Evolutionary conservation across 2,888 invertebrate genomes (phyloP), one percentile per base, ranked within the genome.

Genomic region (Galeopsomyia nigrocyanea): DNA sequence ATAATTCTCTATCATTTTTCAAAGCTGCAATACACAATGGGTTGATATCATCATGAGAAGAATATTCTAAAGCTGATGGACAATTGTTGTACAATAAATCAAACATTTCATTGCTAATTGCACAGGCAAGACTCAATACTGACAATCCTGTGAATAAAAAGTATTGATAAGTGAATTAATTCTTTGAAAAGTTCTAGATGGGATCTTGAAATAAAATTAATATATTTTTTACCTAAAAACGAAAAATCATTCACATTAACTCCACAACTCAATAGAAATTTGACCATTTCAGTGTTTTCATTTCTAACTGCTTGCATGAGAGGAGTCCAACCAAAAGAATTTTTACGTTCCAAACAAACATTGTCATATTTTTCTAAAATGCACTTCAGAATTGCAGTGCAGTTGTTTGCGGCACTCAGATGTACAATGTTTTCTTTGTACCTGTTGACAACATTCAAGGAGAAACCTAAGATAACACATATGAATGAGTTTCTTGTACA

Each of bases 281-380:
- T 79, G 0, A 82, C 83, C 31, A 79, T 81, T 46, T 82, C 70
- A 5, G 79, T 60, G 73, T 84, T 79, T 73, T 79, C 78, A 61
- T 83, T 84, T 46, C 85, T 80, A 71, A 86, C 74, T 2, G 85
- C 85, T 57, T 83, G 80, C 85, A 85, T 85, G 21, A 86, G 73
- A 6, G 85, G 83, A 7, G 85, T 84, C 85, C 85, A 85, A 7
- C 85, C 85, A 73, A 83, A 84, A 75, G 82, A 79, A 75, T 83
- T 86, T 77, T 81, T 84, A 16, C 76, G 76, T 57, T 85, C 78
- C 10, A 83, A 66, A 26, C 78, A 57, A 14, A 60, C 22, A 31
- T 14, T 26, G 7, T 73, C 70, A 50, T 82, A 78, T 7, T 77
- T 75, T 51, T 74, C 57, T 57, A 85, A 76, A 74, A 85, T 80